A percentile compares a stretch with the other conserved stretches of the same genome.
These are phyloP conservation scores for Dreissena rostriformis DNA, from an alignment of 1,140 invertebrate species.

Conservation along the genomic window DNA sequence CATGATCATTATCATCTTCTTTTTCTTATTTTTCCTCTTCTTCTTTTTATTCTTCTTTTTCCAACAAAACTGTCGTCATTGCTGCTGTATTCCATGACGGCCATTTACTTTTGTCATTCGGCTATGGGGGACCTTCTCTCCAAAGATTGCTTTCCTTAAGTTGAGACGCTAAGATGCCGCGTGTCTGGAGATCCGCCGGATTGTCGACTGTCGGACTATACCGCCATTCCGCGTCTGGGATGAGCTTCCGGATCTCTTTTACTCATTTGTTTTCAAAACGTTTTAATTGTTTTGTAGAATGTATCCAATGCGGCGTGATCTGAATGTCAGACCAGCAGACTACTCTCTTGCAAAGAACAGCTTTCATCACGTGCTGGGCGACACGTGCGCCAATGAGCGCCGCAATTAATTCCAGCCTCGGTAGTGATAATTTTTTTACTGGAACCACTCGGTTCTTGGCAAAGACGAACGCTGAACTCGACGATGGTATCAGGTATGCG, in stretches of 20 bases:
- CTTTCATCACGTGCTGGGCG: not conserved
- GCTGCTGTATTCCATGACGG: not conserved
- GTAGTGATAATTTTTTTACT: slow-evolving; percentile 2
- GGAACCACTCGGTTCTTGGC: slow-evolving; percentile 7
- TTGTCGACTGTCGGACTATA: not conserved
- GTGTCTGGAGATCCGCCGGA: not conserved
- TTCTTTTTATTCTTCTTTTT: too few species aligned
- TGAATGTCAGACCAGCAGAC: slow-evolving; percentile 4
- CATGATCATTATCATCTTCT: too few species aligned
- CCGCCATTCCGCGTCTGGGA: not conserved
- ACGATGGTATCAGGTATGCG: not conserved
- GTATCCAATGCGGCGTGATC: not conserved
- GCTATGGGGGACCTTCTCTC: not conserved
- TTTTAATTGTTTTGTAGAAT: not conserved
- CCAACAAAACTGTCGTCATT: too few species aligned
- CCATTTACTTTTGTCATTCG: not conserved
- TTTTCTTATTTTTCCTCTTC: too few species aligned
- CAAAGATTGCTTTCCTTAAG: not conserved
- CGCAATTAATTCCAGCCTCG: slow-evolving; percentile 6
- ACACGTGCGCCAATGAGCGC: not conserved
- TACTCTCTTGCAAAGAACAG: not conserved
- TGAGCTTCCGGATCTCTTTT: not conserved
- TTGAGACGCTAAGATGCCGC: not conserved
- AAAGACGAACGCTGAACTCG: not conserved
- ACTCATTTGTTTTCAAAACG: not conserved